Percentiles rank a stretch among this genome's conserved stretches.
phyloP scores from a whole-genome alignment of 2,888 invertebrate species.

The Sceliomorpha sp. region DNA sequence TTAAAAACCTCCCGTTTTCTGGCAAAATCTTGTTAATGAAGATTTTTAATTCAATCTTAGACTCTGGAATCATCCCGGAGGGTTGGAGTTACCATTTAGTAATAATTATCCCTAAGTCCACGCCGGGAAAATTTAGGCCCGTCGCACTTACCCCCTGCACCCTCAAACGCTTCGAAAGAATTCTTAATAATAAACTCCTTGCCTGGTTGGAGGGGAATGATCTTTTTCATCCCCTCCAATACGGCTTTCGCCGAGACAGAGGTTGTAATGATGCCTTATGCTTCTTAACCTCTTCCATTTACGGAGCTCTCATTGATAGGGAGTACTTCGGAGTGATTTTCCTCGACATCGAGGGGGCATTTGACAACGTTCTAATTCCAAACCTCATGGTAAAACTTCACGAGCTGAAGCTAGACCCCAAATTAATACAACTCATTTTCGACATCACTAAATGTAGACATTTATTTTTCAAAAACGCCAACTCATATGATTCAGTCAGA shows the following conservation, averaged over 20 bases:
- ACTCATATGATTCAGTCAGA: no score
- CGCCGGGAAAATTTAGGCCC: slow-evolving; percentile 3
- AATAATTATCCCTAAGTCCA: slow-evolving; percentile 3
- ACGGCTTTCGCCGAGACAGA: slow-evolving; percentile 1
- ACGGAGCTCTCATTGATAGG: no score
- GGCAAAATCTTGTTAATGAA: background rate
- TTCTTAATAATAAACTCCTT: slow-evolving; percentile 3
- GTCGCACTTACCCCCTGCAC: slow-evolving; percentile 1
- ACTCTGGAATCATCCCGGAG: background rate
- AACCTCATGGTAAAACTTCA: no score
- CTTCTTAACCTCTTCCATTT: no score
- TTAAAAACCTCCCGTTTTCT: slow-evolving; percentile 4
- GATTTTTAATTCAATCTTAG: slow-evolving; percentile 9
- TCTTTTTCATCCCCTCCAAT: background rate
- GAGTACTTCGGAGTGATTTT: no score
- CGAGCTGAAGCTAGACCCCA: no score
- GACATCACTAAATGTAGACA: no score
- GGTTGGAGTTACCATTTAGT: slow-evolving; percentile 8
- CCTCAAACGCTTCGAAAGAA: slow-evolving; percentile 6
- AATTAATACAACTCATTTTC: no score
- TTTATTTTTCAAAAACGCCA: no score
- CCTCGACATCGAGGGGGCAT: no score
- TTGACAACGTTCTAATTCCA: no score
- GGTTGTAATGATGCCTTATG: background rate
- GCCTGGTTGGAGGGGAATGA: background rate